These are phyloP conservation scores for Myotis vivesi DNA, from an alignment of 2,797 vertebrate species.

Conservation along the genomic window DNA sequence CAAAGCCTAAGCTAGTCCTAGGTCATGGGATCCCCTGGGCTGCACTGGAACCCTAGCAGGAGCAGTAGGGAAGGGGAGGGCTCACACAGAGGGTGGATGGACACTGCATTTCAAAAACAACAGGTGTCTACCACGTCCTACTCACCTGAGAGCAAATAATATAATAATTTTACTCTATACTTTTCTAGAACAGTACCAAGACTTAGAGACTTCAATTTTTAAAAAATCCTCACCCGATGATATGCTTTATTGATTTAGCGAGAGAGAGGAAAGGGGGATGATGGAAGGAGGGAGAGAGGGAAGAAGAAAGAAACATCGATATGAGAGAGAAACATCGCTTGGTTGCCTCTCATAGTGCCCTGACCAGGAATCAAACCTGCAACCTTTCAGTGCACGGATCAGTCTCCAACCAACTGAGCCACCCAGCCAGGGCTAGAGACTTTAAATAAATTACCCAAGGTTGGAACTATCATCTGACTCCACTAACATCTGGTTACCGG, in stretches of 20 bases:
- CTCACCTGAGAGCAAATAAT: too few relatives aligned
- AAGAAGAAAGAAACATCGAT: neutral
- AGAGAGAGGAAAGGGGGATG: neutral
- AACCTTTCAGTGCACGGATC: neutral
- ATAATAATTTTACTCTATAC: neutral
- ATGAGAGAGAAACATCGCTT: neutral
- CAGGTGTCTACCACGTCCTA: neutral
- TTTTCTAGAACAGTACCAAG: conserved; percentile 31
- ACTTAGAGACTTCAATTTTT: neutral
- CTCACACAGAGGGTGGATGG: neutral
- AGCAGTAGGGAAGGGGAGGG: neutral
- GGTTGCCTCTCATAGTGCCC: neutral
- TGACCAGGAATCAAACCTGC: neutral
- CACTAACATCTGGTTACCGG: neutral
- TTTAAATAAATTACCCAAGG: neutral
- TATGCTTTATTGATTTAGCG: neutral
- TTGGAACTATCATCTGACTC: neutral
- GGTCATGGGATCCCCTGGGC: neutral
- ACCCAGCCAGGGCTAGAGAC: neutral
- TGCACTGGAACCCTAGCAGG: neutral
- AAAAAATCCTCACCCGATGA: neutral
- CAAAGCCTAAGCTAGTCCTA: neutral
- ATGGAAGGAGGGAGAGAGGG: neutral
- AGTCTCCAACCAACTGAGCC: neutral
- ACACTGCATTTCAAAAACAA: neutral